phyloP scores from a whole-genome alignment of 1,140 invertebrate species.

The Chlorops oryzae region DNA sequence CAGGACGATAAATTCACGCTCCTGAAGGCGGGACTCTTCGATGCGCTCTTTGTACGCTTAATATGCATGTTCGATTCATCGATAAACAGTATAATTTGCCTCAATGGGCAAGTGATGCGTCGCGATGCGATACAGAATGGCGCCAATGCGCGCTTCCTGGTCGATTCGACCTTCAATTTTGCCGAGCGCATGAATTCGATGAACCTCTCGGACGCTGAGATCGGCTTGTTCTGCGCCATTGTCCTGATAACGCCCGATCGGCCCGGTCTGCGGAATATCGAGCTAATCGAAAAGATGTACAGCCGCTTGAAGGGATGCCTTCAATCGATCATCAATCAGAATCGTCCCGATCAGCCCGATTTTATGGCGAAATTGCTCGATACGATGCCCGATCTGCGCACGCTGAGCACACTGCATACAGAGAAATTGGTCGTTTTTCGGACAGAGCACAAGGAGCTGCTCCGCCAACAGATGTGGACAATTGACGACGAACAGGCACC shows the following conservation, averaged over 20 bases:
- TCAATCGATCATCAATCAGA: constrained; percentile 80
- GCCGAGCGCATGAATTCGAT: constrained; percentile 88
- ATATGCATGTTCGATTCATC: constrained; percentile 91
- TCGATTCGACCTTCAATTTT: constrained; percentile 97
- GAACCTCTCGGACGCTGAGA: constrained; percentile 83
- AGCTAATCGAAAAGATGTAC: constrained; percentile 89
- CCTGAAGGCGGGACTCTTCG: constrained; percentile 91
- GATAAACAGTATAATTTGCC: constrained; percentile 84
- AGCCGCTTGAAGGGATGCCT: constrained; percentile 77
- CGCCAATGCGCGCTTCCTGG: constrained; percentile 86
- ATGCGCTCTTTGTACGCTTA: constrained; percentile 84
- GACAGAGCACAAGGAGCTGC: constrained; percentile 75
- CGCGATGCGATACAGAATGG: constrained; percentile 83
- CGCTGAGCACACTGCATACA: constrained; percentile 91
- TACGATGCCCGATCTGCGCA: constrained; percentile 90
- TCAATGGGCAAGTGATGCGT: constrained; percentile 86
- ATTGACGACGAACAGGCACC: constrained; percentile 56
- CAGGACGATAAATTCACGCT: constrained; percentile 96
- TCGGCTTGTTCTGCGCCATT: constrained; percentile 90
- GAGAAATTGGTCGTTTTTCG: constrained; percentile 92
- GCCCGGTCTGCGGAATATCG: constrained; percentile 84
- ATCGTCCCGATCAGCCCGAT: constrained; percentile 71
- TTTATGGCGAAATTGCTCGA: constrained; percentile 83
- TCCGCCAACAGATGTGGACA: constrained; percentile 63
- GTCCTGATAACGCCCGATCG: constrained; percentile 91